phyloP scores from a whole-genome alignment of 1,140 invertebrate genomes.

The Oedothorax gibbosus region DNA sequence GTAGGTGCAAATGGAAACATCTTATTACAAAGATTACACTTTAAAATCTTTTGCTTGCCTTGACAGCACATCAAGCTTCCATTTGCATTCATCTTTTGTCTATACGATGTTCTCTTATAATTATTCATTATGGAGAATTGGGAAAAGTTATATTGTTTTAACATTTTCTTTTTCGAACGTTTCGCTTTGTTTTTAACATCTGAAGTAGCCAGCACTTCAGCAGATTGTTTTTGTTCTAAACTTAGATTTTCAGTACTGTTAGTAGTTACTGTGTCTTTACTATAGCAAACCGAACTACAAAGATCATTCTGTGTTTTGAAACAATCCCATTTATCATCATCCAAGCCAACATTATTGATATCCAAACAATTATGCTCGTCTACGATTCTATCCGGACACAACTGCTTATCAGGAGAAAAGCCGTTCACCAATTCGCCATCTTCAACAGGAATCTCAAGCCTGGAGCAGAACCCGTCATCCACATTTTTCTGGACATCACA shows the following conservation, averaged over 20 bases:
- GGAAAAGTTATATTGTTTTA: conserved; percentile 24
- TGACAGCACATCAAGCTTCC: conserved; percentile 68
- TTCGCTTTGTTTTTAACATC: background rate
- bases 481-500: conserved; percentile 44
- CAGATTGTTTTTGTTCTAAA: background rate
- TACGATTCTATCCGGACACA: conserved; percentile 65
- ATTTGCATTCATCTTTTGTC: conserved; percentile 64
- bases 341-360: background rate
- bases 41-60: conserved; percentile 10
- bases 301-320: background rate
- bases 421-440: conserved; percentile 64
- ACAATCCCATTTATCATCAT: background rate
- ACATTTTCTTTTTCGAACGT: conserved; percentile 19
- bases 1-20: conserved; percentile 30
- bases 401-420: conserved; percentile 48
- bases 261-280: background rate
- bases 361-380: conserved; percentile 63
- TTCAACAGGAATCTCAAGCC: conserved; percentile 64
- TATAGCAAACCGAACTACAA: background rate
- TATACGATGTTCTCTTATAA: background rate
- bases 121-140: background rate
- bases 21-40: conserved; percentile 17
- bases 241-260: background rate
- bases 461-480: conserved; percentile 66
- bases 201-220: background rate